Base-by-base conservation (phyloP, 2,888 invertebrate species). In the Tetrapedia diversipes region DNA sequence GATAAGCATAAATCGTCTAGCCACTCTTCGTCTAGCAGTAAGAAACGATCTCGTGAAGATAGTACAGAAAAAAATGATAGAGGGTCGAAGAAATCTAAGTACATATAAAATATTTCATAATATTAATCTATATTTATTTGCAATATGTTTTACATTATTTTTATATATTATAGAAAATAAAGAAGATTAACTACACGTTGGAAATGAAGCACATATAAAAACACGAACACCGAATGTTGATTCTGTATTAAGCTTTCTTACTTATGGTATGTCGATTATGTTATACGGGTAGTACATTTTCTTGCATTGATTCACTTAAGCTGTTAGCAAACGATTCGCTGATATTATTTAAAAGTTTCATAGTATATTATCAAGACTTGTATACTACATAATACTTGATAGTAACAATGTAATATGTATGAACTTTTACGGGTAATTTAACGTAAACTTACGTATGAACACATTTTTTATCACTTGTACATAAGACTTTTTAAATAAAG, bases 21-120 rank as follows among this genome's bases (percentile, higher is more conserved):
- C 49, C 93, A 90, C 56, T 90, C 90, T 54, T 91, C 90, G 47
- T 90, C 94, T 86, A 92, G 91, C 81, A 93, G 93, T 86, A 94
- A 93, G 87, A 97, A 97, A 91, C 94, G 97, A 51, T 94, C 95
- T 45, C 94, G 96, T 29, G 96, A 97, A 74, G 96, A 95, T 83
- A 96, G 96, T 89, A 93, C 94, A 60, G 96, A 96, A 53, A 92
- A 92, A 85, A 93, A 93, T 81, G 93, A 93, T 74, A 93, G 92
- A 71, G 94, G 95, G 78, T 93, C 95, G 63, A 97, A 97, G 91
- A 96, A 94, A 92, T 93, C 95, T 37, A 96, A 93, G 94, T 95
- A 88, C 91, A 78, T 76, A 67, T 32, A 39, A 63, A n/a, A 53
- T 73, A 32, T 56, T 19, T 6, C 29, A 32, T 27, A 22, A 27